phyloP scores from a whole-genome alignment of 2,797 vertebrate species.

The Notolabrus celidotus region DNA sequence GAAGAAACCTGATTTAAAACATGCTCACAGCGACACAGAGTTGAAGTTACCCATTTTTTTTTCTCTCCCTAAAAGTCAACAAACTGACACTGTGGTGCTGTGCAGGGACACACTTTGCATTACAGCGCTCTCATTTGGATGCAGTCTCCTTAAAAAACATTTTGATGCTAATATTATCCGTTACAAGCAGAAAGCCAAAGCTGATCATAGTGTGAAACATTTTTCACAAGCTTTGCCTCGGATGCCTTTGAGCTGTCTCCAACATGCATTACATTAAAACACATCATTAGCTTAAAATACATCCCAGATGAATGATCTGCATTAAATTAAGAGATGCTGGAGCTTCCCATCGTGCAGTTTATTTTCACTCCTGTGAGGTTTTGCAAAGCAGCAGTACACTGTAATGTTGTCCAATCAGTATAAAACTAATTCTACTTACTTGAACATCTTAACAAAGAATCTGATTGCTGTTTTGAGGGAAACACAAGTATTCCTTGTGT shows the following conservation, averaged over 20 bases:
- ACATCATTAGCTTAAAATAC: conserved; percentile 49
- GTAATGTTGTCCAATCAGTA: conserved; percentile 16
- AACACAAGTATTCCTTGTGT: not conserved
- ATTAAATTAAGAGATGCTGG: conserved; percentile 34
- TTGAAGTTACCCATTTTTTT: conserved; percentile 15
- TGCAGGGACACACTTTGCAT: conserved; percentile 16
- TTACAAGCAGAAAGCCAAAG: conserved; percentile 39
- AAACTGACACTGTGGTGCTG: conserved; percentile 6
- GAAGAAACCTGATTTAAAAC: conserved; percentile 48
- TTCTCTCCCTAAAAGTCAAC: conserved; percentile 5
- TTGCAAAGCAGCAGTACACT: conserved; percentile 7
- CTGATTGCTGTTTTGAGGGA: not conserved
- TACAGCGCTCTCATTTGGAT: conserved; percentile 41
- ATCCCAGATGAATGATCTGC: conserved; percentile 35
- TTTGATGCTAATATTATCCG: conserved; percentile 48
- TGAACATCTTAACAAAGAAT: conserved; percentile 11
- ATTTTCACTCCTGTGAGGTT: conserved; percentile 27
- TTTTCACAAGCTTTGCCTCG: conserved; percentile 40
- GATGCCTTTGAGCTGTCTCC: conserved; percentile 52
- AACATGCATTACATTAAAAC: conserved; percentile 56
- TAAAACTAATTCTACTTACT: conserved; percentile 1
- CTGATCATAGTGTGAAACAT: conserved; percentile 43
- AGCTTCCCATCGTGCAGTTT: conserved; percentile 26
- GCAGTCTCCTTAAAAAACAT: conserved; percentile 24
- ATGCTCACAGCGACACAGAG: conserved; percentile 26